Evolutionary conservation across 2,888 invertebrate species (phyloP).

Genomic region (Eilema sororculum): DNA sequence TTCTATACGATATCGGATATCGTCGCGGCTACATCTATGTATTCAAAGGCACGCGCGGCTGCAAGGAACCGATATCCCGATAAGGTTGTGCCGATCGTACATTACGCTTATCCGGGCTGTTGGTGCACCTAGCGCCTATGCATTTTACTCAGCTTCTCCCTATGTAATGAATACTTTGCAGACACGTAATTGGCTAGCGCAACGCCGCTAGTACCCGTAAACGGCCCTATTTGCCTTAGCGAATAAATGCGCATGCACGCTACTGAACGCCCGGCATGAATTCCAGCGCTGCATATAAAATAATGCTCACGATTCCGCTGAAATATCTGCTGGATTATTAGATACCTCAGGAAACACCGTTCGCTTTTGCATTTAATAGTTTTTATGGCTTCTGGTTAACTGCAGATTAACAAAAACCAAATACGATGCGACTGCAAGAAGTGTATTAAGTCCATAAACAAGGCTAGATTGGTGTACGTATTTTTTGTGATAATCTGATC

Average conservation of each 20-base stretch:
- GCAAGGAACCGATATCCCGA: slow-evolving; percentile 71
- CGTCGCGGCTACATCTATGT: slow-evolving; percentile 67
- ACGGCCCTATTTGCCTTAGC: slow-evolving; percentile 55
- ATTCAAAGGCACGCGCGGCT: slow-evolving; percentile 77
- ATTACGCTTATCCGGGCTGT: slow-evolving; percentile 73
- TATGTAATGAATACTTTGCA: slow-evolving; percentile 77
- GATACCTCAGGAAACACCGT: slow-evolving; percentile 32
- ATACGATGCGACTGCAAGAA: slow-evolving; percentile 49
- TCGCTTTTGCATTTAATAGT: slow-evolving; percentile 34
- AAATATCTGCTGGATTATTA: slow-evolving; percentile 39
- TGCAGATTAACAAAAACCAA: slow-evolving; percentile 47
- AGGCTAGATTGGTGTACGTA: slow-evolving; percentile 50
- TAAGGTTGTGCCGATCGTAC: slow-evolving; percentile 74
- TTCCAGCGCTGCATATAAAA: slow-evolving; percentile 47
- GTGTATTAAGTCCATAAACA: slow-evolving; percentile 58
- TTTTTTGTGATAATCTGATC: slow-evolving; percentile 62
- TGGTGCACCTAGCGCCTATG: slow-evolving; percentile 68
- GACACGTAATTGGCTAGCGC: slow-evolving; percentile 72
- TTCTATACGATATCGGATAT: slow-evolving; percentile 71
- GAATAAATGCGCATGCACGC: slow-evolving; percentile 46
- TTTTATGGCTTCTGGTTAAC: slow-evolving; percentile 37
- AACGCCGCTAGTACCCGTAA: slow-evolving; percentile 64
- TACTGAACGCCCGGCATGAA: slow-evolving; percentile 46
- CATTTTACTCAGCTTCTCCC: slow-evolving; percentile 67
- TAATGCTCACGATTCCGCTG: slow-evolving; percentile 56